These are phyloP conservation scores for Danio jaintianensis DNA, from an alignment of 2,797 vertebrate species.

Conservation along the genomic window DNA sequence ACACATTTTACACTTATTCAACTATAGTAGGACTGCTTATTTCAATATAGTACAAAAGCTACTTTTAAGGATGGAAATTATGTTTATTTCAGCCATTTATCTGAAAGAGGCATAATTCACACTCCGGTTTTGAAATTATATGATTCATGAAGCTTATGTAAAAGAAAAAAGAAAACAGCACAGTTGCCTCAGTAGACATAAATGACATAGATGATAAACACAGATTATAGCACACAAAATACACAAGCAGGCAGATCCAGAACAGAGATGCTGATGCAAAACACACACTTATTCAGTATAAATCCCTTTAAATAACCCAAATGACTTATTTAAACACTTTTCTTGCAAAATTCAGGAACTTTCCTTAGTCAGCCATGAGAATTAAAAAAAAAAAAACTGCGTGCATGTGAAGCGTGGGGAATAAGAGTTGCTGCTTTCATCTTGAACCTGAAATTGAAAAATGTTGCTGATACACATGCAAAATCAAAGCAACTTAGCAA, in stretches of 20 bases:
- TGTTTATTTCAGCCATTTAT: not conserved
- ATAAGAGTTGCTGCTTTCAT: conserved; percentile 27
- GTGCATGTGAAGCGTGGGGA: not conserved
- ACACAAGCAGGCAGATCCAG: not conserved
- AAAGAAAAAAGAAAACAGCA: not conserved
- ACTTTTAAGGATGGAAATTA: not conserved
- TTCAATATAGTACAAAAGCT: not conserved
- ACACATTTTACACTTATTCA: conserved; percentile 55
- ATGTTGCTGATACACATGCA: conserved; percentile 34
- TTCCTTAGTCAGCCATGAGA: conserved; percentile 2
- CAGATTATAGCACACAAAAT: not conserved
- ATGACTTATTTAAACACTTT: not conserved
- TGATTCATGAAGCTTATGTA: not conserved
- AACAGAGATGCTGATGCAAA: not conserved
- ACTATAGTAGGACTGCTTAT: not conserved
- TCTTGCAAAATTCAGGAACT: conserved; percentile 13
- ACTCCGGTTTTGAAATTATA: not conserved
- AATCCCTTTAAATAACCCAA: not conserved
- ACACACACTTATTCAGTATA: not conserved
- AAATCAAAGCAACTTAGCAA: conserved; percentile 38
- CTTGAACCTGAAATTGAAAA: conserved; percentile 12
- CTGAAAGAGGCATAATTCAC: not conserved
- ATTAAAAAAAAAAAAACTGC: not conserved
- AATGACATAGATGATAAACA: not conserved
- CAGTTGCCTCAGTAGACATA: not conserved